Evolutionary conservation across 2,797 vertebrate genomes (phyloP), one percentile per base, ranked within the genome.

Genomic region (Chaunax sp.): DNA sequence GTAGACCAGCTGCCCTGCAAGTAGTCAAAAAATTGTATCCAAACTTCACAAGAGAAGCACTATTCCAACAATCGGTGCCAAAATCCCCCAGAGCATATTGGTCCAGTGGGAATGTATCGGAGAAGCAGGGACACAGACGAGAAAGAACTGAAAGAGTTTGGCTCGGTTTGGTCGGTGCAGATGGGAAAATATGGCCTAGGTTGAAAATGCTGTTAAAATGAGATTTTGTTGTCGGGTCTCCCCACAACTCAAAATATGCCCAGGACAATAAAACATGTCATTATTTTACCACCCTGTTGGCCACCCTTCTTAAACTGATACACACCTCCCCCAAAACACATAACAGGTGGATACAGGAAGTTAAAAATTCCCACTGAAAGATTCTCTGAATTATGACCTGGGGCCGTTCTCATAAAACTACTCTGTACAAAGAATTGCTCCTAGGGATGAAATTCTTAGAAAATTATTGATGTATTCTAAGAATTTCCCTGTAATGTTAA

Each of bases 51-150:
- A 78, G 74, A 74, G 65, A 60, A 56, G 64, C 80, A 61, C 71
- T 77, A 55, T 72, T 88, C 83, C 87, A 88, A 75, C 69, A 68
- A 64, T 22, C 43, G 16, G 33, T 78, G 86, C 86, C 87, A 87
- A 75, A 82, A 49, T 64, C 78, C 65, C 81, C 43, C 77, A 54
- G 71, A 89, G 71, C 86, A 80, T 85, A 82, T 87, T 80, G 77
- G 76, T 71, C 81, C 69, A 64, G 81, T 86, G 77, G 86, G 82
- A 85, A 78, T 51, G 62, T 66, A 82, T 66, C 76, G 79, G 75
- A 85, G 76, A 81, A 72, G 68, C 60, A 68, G 11, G 15, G 73
- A 46, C 70, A 55, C 64, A 60, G 68, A 57, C 59, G 25, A 67
- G 53, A 43, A 47, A 67, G 54, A 63, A 67, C 72, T 40, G 53